Evolutionary conservation across 2,888 invertebrate genomes (phyloP), one percentile per base, ranked within the genome.

Genomic region (Phytoseiulus persimilis): DNA sequence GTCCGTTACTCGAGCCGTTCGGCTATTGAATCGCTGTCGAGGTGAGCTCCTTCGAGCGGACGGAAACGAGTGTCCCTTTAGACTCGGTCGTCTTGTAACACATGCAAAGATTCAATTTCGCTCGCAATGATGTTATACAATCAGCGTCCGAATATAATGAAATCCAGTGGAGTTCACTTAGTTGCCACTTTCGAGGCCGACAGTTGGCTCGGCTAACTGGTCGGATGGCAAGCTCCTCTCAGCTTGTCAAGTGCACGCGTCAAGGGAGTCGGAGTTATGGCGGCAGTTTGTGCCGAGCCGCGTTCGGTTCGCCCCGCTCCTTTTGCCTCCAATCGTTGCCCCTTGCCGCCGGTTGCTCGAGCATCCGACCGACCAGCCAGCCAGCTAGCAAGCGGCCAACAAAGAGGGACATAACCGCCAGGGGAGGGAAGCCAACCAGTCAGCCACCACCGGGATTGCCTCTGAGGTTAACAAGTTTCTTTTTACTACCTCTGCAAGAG

Each of bases 381-480:
- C 39, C 9, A n/a, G n/a, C n/a, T 39, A 9, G 39, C 3, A 9
- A 65, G 23, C 65, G 65, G 65, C 65, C 65, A 65, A 65, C 65
- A 65, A 65, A 28, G 18, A 65, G 65, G 65, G 65, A 65, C 65
- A 65, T 65, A 65, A 65, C 65, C 65, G 65, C 65, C 28, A 28
- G 65, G 23, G 14, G 65, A 28, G 65, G 65, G 65, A 28, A 65
- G 65, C 23, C 9, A 11, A 11, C 46, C 46, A n/a, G n/a, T 14
- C 46, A 11, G 46, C 46, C 65, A 28, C 65, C 65, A 23, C 65
- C 65, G 28, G 14, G 87, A 87, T 87, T 87, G 87, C 87, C 87
- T 87, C 87, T 87, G 87, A 87, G 87, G 87, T 87, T 87, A 87
- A 87, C 87, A 87, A 87, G 87, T 87, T 45, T n/a, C 39, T 87